phyloP scores from a whole-genome alignment of 2,113 vertebrate species.

The Turdus rufiventris region DNA sequence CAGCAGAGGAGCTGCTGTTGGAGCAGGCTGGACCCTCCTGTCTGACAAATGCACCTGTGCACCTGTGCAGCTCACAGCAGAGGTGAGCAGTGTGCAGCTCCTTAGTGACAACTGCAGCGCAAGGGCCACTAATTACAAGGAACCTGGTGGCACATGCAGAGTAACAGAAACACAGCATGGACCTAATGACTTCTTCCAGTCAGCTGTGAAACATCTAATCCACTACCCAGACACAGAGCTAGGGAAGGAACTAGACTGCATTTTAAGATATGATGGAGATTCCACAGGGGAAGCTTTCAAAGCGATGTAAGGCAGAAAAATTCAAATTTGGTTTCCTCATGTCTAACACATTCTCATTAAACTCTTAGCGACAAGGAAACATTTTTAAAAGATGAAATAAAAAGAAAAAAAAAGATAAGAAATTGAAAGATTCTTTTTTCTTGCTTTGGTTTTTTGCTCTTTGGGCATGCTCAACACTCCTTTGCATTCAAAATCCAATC shows the following conservation, averaged over 20 bases:
- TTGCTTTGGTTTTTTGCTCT: not conserved
- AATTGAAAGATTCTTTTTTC: not conserved
- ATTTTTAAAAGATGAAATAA: not conserved
- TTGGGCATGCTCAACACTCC: not conserved
- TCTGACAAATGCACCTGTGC: not conserved
- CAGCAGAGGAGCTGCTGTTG: not conserved
- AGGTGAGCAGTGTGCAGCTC: not conserved
- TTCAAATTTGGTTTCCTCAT: not conserved
- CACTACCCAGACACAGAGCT: not conserved
- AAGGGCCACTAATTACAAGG: not conserved
- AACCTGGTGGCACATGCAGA: not conserved
- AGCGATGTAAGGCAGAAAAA: not conserved
- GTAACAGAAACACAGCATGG: not conserved
- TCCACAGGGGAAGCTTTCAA: not conserved
- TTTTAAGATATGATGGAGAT: not conserved
- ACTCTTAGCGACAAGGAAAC: not conserved
- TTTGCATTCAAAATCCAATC: not conserved
- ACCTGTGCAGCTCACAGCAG: not conserved
- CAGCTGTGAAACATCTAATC: not conserved
- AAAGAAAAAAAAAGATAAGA: not conserved
- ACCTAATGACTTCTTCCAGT: not conserved
- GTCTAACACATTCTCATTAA: not conserved
- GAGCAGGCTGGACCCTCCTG: not conserved
- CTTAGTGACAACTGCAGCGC: not conserved
- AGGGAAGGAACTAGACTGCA: not conserved